Base-by-base conservation (phyloP, 2,797 vertebrate genomes). In the Coregonus sp. region DNA sequence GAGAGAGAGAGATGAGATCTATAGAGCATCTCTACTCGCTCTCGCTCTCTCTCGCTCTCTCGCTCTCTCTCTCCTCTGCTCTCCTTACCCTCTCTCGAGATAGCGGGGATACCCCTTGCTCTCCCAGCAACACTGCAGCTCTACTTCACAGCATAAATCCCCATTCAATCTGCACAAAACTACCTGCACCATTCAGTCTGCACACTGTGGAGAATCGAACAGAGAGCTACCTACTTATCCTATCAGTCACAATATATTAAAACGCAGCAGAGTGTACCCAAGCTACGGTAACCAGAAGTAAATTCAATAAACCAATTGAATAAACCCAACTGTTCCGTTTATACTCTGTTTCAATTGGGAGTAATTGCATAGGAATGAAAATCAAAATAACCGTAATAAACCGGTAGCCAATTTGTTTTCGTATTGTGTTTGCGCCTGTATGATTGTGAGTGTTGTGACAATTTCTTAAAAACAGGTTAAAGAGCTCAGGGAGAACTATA, bases 291-390 rank as follows among this genome's bases (percentile, higher is more conserved):
- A 63, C 72, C 25, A 52, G 76, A 35, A 75, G 31, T 29, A 25
- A 63, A 63, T 63, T 63, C 20, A 63, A 52, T 52, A 51, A 29
- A 67, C 5, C 68, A 70, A 70, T n/a, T 70, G 33, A 70, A 47
- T 35, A 59, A 56, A 73, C 5, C 52, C 16, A 31, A 54, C 51
- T 25, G 14, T 73, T 73, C 18, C 31, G 1, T 33, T 12, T 35
- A 37, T 59, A 73, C 31, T 40, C 35, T 4, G 12, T 61, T 61
- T 73, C 18, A 12, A 59, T 56, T 73, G 29, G 31, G 16, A 1
- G 33, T 70, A 70, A 47, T 25, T 47, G 68, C 9, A 25, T 16
- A 20, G 2, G 9, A 70, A 70, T 70, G 68, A 20, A 47, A n/a
- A 37, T 40, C 2, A 47, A 47, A n/a, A 37, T n/a, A 11, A 4